A percentile compares a stretch with the other conserved stretches of the same genome.
Evolutionary conservation across 1,140 invertebrate genomes (phyloP).

Genomic region (Dreissena rostriformis): DNA sequence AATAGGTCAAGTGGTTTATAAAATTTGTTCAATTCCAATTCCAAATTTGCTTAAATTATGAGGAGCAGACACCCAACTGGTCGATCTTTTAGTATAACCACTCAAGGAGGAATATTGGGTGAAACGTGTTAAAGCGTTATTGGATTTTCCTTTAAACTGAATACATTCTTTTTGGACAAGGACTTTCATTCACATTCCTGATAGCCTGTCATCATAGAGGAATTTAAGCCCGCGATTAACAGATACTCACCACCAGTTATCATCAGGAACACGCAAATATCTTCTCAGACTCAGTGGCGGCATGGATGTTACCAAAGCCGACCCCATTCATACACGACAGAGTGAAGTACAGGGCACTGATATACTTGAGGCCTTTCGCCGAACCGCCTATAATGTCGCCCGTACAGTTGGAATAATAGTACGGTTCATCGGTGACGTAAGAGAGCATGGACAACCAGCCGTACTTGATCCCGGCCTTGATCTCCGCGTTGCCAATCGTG

Average conservation of each 20-base stretch:
- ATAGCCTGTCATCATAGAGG: too few species aligned
- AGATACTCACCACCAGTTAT: conserved; percentile 95
- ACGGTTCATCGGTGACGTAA: conserved; percentile 91
- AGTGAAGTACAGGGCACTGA: conserved; percentile 99
- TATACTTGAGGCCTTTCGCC: conserved; percentile 85
- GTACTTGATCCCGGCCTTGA: conserved; percentile 70
- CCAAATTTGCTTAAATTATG: too few species aligned
- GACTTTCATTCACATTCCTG: too few species aligned
- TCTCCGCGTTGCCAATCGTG: conserved; percentile 81
- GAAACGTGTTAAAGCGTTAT: too few species aligned
- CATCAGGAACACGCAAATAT: conserved; percentile 99
- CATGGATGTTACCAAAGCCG: conserved; percentile 99
- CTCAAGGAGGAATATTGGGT: too few species aligned
- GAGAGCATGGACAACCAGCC: conserved; percentile 87
- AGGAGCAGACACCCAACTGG: too few species aligned
- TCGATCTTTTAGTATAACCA: too few species aligned
- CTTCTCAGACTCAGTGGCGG: conserved; percentile 99
- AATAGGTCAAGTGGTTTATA: too few species aligned
- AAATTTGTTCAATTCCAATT: too few species aligned
- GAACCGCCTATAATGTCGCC: conserved; percentile 80
- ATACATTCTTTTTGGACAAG: too few species aligned
- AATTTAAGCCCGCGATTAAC: neutral
- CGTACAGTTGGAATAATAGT: conserved; percentile 71
- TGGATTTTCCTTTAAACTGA: too few species aligned
- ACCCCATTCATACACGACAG: conserved; percentile 99